Evolutionary conservation across 2,113 vertebrate species (phyloP), one percentile per base, ranked within the genome.

Genomic region (Mohoua ochrocephala): DNA sequence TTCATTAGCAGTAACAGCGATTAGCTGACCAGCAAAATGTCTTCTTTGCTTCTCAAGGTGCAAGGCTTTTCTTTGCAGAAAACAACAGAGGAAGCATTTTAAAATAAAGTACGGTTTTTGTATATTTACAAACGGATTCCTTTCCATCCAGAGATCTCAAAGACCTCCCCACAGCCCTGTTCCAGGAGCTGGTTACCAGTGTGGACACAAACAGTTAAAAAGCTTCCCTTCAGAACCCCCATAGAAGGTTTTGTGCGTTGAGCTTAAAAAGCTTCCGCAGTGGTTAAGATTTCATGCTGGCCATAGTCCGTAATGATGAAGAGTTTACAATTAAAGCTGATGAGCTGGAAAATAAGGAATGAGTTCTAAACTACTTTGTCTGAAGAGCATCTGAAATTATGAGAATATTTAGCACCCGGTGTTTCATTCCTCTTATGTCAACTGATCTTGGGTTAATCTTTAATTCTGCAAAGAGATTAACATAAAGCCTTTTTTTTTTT

Each of bases 291-390:
- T 91, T 87, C 71, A 64, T 86, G 45, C 59, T 88, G 82, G 67
- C 27, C 57, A 30, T 86, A 65, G 59, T 74, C 74, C 23, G 15
- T 42, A 85, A 83, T 91, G 91, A 96, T 91, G 59, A 94, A 93
- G 69, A 77, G 67, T 83, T 95, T 88, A 90, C 50, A 91, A 86
- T 91, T 94, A 94, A 94, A 96, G 19, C 44, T 91, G 93, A 95
- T 93, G 78, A 94, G 92, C 82, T 95, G 94, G 87, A 94, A 94
- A 94, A 91, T 69, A 87, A 87, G 84, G 63, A 80, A 37, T 3
- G 3, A 90, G 91, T 91, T 85, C 63, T 47, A 83, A 96, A 90
- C 33, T 85, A 54, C 42, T 87, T 88, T 74, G 14, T 87, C 65
- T 93, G 75, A 88, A 65, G 42, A 78, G 35, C 65, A 49, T 53